Evolutionary conservation across 2,888 invertebrate genomes (phyloP), one percentile per base, ranked within the genome.

Genomic region (Seladonia tumulorum): DNA sequence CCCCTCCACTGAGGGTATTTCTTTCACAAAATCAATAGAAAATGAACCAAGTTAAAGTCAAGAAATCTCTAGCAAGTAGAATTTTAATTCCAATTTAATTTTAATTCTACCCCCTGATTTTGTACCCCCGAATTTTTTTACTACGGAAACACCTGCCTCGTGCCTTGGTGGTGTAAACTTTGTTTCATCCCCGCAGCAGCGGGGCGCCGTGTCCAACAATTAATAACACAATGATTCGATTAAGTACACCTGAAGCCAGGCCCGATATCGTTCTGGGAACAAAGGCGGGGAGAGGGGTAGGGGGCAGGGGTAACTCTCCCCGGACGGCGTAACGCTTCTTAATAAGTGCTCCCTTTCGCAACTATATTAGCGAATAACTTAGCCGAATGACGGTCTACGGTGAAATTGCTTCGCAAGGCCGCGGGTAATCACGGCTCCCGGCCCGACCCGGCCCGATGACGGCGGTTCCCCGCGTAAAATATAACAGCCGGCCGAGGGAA

Each of bases 381-480:
- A 49, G 47, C 57, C 45, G 74, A 85, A 86, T 78, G 72, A 57
- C 74, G 53, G 66, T 25, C 68, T 35, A 12, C 7, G 49, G 60
- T 22, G 70, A 66, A 80, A 81, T 81, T 83, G 63, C 49, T 77
- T 71, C 18, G 42, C 76, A 72, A 63, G 68, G 39, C 66, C 42
- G 14, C 74, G 29, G 42, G 63, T 85, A 89, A 86, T 85, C 86
- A 78, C 66, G 66, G 25, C 70, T n/a, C n/a, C n/a, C n/a, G n/a
- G n/a, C n/a, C n/a, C n/a, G n/a, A n/a, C 25, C 25, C 57, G 71
- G 80, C 12, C 35, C 53, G 81, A 70, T 53, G 63, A 70, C 76
- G 73, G 47, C 25, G 74, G 5, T 57, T 66, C 45, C 57, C 16
- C 49, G 57, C 29, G n/a, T 63, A 53, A 66, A 74, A 49, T 60